These are phyloP conservation scores for Litocranius walleri DNA, from an alignment of 2,113 vertebrate genomes.

Conservation along the genomic window DNA sequence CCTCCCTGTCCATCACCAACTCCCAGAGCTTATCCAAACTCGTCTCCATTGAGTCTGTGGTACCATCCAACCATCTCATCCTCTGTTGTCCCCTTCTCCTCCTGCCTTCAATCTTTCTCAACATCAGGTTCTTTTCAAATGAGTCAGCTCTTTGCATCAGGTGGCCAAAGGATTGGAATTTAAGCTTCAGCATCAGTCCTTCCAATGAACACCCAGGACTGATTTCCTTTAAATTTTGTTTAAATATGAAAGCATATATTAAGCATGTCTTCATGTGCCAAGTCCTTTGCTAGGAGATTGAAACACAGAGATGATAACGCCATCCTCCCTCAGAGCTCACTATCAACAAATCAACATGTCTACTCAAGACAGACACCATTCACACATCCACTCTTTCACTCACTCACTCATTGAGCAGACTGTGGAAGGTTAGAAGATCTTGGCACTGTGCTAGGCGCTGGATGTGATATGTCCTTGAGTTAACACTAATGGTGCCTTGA, in stretches of 20 bases:
- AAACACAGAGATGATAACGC: neutral
- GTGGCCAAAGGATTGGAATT: no score
- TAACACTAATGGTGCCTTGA: neutral
- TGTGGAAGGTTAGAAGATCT: neutral
- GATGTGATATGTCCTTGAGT: neutral
- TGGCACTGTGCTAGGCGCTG: neutral
- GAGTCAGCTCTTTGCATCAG: no score
- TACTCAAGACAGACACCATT: neutral
- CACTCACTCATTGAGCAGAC: neutral
- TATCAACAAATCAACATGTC: neutral
- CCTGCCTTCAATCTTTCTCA: no score
- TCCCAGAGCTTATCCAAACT: no score
- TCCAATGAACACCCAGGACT: no score
- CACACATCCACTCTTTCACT: neutral
- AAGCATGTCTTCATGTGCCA: neutral
- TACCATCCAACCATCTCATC: no score
- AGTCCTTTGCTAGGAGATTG: neutral
- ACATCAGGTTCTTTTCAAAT: no score
- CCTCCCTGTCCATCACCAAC: no score
- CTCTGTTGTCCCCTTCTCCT: no score
- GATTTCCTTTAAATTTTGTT: neutral
- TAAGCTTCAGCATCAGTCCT: no score
- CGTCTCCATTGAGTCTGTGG: no score
- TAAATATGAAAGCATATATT: neutral
- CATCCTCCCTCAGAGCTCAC: neutral